Evolutionary conservation across 1,140 invertebrate genomes (phyloP).

Genomic region (Zaprionus ghesquierei): DNA sequence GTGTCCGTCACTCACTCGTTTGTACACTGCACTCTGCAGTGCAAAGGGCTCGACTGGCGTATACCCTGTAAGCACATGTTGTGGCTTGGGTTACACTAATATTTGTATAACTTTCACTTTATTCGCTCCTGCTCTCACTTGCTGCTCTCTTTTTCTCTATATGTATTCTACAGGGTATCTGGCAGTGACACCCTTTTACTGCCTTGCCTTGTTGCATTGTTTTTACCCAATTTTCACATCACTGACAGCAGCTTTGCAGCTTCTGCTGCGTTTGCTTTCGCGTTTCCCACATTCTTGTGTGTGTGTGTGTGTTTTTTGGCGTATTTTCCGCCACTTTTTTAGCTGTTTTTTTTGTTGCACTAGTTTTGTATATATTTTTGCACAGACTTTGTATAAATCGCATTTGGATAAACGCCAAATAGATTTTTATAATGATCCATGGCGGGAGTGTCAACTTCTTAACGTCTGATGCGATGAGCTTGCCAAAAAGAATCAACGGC

Average conservation of each 20-base stretch:
- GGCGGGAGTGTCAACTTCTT: background rate
- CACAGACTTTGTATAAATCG: background rate
- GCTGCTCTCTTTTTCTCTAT: background rate
- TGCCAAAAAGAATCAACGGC: too few relatives aligned
- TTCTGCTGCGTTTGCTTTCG: background rate
- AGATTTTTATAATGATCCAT: background rate
- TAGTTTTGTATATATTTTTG: background rate
- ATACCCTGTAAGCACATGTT: background rate
- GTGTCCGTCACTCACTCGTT: slow-evolving; percentile 9
- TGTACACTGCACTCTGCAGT: slow-evolving; percentile 2
- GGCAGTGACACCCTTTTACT: background rate
- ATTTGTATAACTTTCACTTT: background rate
- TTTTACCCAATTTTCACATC: background rate
- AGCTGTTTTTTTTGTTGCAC: background rate
- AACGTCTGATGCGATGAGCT: background rate
- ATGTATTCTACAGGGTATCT: background rate
- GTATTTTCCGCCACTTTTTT: background rate
- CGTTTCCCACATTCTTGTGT: background rate
- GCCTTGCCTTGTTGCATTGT: background rate
- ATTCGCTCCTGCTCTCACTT: background rate
- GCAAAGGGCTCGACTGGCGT: background rate
- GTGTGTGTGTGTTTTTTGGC: background rate
- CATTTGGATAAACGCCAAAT: background rate
- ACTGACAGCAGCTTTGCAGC: background rate
- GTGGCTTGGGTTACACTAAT: too few relatives aligned